Base-by-base conservation (phyloP, 2,113 vertebrate species). In the Cyanoramphus novaezelandiae region DNA sequence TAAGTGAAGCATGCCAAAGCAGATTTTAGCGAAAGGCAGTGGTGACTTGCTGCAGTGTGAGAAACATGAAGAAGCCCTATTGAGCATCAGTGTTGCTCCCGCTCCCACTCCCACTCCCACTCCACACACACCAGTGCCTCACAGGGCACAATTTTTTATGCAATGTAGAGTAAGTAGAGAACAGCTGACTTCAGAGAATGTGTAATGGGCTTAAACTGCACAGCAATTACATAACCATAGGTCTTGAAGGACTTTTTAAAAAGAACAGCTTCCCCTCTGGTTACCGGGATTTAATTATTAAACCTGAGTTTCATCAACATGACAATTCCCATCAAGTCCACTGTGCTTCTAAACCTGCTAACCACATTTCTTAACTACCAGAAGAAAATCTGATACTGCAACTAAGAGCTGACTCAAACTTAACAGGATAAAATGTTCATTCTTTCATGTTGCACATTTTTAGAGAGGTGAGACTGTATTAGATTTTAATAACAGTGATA, bases 271-370 rank as follows among this genome's bases (percentile, higher is more conserved):
- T 92, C 31, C 27, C 28, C 33, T 87, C 46, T 35, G 53, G 47
- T 72, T 90, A 82, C n/a, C 39, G 68, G 47, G 24, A 81, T 92
- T 95, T 95, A 92, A 94, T 94, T 62, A 95, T 91, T 93, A 92
- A 91, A 53, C 70, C n/a, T 47, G 13, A 55, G 11, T 85, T 90
- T 78, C 76, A 49, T 82, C 86, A 90, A 53, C 23, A 7, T 67
- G 31, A 63, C 7, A 31, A 55, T 86, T 93, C 46, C 33, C 20
- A 37, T 81, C 44, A 37, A 5, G 92, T 96, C 29, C 17, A 29
- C 13, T 24, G 6, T 47, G 43, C 27, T 24, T 76, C 27, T 91
- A 49, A 92, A 78, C 39, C 27, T 29, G 35, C 29, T 60, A 71
- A 55, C 10, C 70, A 33, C 55, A 70, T 67, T 63, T 96, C 18